Base-by-base conservation (phyloP, 2,888 invertebrate genomes). In the Cylindroiulus punctatus region DNA sequence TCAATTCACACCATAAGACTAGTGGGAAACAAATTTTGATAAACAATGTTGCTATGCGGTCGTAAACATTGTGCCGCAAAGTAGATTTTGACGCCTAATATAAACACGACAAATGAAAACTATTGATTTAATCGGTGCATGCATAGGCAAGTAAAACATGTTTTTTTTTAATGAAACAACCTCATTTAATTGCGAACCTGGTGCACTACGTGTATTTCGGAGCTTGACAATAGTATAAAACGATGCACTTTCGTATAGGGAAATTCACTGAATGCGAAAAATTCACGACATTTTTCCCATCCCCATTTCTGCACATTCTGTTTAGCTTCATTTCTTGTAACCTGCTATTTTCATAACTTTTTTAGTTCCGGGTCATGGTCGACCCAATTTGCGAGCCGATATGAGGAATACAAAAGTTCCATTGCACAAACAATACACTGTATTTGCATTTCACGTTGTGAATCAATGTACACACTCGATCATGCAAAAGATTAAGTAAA, bases 301-400 rank as follows among this genome's bases (percentile, higher is more conserved):
- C 7, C n/a, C 10, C 52, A 10, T 3, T 52, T 52, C 52, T n/a
- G 7, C n/a, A 52, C 4, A 1, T n/a, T 52, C 22, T 12, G 26
- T 12, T 76, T 76, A 14, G 32, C 14, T 76, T 76, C 30, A 12
- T 14, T 76, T 30, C 76, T 30, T 26, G 30, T 26, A 30, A 7
- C 17, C 14, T 2, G 30, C 17, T 30, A 76, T 76, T 76, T 32
- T 14, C 30, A 76, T 17, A 0, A 65, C 17, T 76, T 76, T 76
- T 76, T 30, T 76, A 76, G 76, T 76, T 76, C 76, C 76, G 76
- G 76, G 76, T 76, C 76, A 76, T 76, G 17, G 76, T 14, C 76
- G 76, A 76, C 76, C 76, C 30, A 76, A 76, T 76, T 76, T 76
- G 0, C 17, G 32, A 0, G 30, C 30, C 10, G 76, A 30, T 76